Evolutionary conservation across 2,113 vertebrate species (phyloP), one percentile per base, ranked within the genome.

Genomic region (Psittacula cyanocephala): DNA sequence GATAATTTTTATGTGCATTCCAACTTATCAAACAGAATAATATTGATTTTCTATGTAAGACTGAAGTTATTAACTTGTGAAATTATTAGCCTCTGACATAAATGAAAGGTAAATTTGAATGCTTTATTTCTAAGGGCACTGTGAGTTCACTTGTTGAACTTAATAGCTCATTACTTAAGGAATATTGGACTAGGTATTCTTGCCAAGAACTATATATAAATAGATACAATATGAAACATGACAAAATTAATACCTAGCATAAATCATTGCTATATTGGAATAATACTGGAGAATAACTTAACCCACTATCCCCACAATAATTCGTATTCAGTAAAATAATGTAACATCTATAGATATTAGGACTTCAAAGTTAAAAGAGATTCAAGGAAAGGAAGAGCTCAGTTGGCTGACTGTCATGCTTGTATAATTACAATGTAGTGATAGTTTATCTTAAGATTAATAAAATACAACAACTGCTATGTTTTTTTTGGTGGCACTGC

Each of bases 91-190:
- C 76, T 80, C 67, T 93, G 64, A 71, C 76, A 90, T 67, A 76
- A 91, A 46, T n/a, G 18, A 95, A 70, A 90, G 19, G 33, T 94
- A 91, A 95, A 91, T 62, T 52, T 65, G 84, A 95, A 77, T 74
- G 23, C 29, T 89, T 3, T 74, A 76, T 87, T 93, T 94, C 64
- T 89, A 93, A 94, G 78, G 81, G 49, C 53, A 71, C 27, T 75
- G 24, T 86, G 88, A 84, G 47, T 93, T 94, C 76, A 92, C 52
- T 55, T 77, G 28, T 90, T 94, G 79, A 93, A 68, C 68, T 86
- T 93, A 93, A 88, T 78, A 92, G 49, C 88, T 96, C 60, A 84
- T 95, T 94, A 93, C 82, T 64, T 78, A 57, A 92, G 50, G 82
- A 90, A 37, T 76, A 83, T 20, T 80, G 64, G 53, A 11, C 64